Evolutionary conservation across 2,113 vertebrate species (phyloP).

Genomic region (Azemiops feae): DNA sequence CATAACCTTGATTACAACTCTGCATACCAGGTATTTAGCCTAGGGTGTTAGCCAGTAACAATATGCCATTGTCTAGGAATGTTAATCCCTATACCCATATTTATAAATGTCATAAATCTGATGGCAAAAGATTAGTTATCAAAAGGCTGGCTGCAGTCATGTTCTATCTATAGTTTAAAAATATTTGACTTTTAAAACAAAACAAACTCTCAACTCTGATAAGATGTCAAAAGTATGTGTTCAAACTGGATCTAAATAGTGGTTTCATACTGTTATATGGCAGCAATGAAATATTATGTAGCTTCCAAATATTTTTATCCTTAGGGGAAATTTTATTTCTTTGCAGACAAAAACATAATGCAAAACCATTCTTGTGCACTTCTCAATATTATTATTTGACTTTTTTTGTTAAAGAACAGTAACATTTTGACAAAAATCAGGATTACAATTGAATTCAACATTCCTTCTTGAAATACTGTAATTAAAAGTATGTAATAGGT

Average conservation of each 20-base stretch:
- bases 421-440: not conserved
- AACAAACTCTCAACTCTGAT: conserved; percentile 55
- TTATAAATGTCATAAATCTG: conserved; percentile 60
- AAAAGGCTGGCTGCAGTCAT: conserved; percentile 44
- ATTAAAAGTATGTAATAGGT: not conserved
- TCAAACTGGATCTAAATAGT: conserved; percentile 36
- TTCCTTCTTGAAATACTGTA: not conserved
- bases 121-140: conserved; percentile 58
- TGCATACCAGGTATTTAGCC: conserved; percentile 48
- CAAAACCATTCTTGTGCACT: not conserved
- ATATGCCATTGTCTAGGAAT: conserved; percentile 58
- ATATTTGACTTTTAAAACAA: conserved; percentile 52
- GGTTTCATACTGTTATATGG: not conserved
- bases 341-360: not conserved
- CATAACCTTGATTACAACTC: conserved; percentile 53
- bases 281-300: not conserved
- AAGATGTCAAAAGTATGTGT: conserved; percentile 41
- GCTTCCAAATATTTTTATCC: not conserved
- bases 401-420: not conserved
- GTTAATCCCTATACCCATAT: conserved; percentile 55
- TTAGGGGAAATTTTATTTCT: not conserved
- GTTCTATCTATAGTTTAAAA: conserved; percentile 49
- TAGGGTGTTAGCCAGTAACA: conserved; percentile 60
- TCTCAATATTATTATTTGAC: not conserved
- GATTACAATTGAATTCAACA: not conserved